Conservation (phyloP, 2,113 vertebrate genomes). For the Catharus minimus region DNA sequence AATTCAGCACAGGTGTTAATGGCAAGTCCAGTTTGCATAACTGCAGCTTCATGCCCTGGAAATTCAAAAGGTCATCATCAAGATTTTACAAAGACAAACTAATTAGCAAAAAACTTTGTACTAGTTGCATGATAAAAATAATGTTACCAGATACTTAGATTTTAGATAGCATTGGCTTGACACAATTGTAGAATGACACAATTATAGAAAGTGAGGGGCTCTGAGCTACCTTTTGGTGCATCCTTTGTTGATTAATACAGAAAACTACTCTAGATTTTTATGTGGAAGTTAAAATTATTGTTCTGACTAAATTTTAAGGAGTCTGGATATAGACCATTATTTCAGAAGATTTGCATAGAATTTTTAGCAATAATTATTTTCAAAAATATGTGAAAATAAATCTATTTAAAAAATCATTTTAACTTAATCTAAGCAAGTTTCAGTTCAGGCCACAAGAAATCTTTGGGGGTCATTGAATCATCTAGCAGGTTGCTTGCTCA, state of each 20-base stretch:
- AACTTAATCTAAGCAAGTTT: not conserved
- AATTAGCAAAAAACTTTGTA: not conserved
- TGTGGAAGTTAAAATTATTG: not conserved
- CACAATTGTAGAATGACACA: not conserved
- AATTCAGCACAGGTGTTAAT: not conserved
- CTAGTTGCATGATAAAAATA: not conserved
- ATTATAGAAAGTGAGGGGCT: not conserved
- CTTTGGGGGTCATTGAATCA: not conserved
- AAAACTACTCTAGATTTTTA: not conserved
- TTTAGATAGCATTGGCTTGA: not conserved
- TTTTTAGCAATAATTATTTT: not conserved
- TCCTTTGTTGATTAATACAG: not conserved
- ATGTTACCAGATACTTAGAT: not conserved
- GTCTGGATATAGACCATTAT: not conserved
- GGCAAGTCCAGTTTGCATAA: not conserved
- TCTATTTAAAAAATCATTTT: accelerated
- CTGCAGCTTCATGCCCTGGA: not conserved
- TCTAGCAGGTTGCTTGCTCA: not conserved
- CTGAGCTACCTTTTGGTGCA: not conserved
- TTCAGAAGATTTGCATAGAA: not conserved
- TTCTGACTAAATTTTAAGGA: not conserved
- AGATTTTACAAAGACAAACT: not conserved
- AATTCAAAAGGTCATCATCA: not conserved
- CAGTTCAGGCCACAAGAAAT: not conserved
- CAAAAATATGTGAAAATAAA: accelerated